Evolutionary conservation across 2,888 invertebrate genomes (phyloP).

Genomic region (Drosophila leonis): DNA sequence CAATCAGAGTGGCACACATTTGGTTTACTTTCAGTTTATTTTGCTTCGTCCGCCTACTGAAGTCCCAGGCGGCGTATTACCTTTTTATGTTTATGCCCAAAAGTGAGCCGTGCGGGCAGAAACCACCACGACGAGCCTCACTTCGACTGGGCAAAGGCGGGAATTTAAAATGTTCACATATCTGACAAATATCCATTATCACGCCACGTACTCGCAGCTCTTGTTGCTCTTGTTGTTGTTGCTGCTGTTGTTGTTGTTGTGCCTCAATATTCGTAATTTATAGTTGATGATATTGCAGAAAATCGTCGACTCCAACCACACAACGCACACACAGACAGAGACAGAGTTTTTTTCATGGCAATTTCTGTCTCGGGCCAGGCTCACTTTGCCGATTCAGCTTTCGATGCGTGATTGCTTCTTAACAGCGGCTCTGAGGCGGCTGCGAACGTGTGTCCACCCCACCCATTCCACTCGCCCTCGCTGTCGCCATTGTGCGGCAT

Average conservation of each 20-base stretch:
- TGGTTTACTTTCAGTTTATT: conserved; percentile 17
- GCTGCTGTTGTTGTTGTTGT: conserved; percentile 26
- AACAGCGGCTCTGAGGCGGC: conserved; percentile 51
- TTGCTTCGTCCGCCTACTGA: conserved; percentile 8
- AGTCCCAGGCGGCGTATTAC: conserved; percentile 75
- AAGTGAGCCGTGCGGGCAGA: conserved; percentile 49
- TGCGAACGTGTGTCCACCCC: conserved; percentile 36
- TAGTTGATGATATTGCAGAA: conserved; percentile 80
- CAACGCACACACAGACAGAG: neutral
- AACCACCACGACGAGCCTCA: neutral
- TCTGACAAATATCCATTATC: conserved; percentile 81
- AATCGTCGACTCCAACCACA: conserved; percentile 35
- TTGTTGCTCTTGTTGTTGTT: neutral
- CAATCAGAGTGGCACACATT: conserved; percentile 70
- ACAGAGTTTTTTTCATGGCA: conserved; percentile 12
- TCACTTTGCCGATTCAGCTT: conserved; percentile 79
- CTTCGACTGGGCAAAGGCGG: conserved; percentile 41
- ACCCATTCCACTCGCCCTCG: neutral
- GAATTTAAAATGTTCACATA: conserved; percentile 79
- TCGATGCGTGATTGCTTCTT: conserved; percentile 79
- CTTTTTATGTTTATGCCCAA: conserved; percentile 75
- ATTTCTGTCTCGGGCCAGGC: conserved; percentile 28
- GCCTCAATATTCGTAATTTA: conserved; percentile 79
- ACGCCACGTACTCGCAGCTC: conserved; percentile 73
- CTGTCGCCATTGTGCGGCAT: conserved; percentile 35